Evolutionary conservation across 2,113 vertebrate genomes (phyloP).

Genomic region (Microcebus jonahi): DNA sequence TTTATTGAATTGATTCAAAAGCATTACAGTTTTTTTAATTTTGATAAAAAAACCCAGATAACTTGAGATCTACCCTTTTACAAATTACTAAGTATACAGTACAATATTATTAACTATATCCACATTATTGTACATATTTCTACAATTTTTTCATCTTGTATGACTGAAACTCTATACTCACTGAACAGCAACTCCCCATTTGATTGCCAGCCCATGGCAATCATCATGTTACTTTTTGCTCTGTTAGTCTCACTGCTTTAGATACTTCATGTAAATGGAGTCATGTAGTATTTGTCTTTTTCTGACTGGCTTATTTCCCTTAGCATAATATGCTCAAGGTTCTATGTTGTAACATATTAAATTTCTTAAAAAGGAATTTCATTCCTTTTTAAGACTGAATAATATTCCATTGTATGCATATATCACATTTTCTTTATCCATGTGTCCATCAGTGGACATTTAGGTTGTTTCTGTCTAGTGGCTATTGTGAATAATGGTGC

Average conservation of each 20-base stretch:
- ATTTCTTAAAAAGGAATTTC: neutral
- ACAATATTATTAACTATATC: neutral
- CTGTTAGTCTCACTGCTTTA: neutral
- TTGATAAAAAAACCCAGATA: neutral
- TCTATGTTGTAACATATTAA: neutral
- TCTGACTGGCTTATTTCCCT: neutral
- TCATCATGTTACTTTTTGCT: neutral
- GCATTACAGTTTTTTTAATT: neutral
- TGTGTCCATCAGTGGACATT: neutral
- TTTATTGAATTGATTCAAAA: neutral
- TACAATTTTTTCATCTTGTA: neutral
- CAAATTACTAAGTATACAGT: neutral
- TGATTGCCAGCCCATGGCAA: no score
- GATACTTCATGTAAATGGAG: neutral
- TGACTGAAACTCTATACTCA: neutral
- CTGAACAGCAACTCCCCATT: neutral
- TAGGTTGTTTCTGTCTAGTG: neutral
- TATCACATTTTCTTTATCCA: neutral
- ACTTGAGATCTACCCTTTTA: neutral
- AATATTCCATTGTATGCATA: neutral
- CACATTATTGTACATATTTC: neutral
- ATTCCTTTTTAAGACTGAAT: neutral
- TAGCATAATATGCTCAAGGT: neutral
- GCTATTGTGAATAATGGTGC: neutral
- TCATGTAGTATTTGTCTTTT: neutral